Evolutionary conservation across 2,888 invertebrate genomes (phyloP).

Genomic region (Cheilosia vulpina): DNA sequence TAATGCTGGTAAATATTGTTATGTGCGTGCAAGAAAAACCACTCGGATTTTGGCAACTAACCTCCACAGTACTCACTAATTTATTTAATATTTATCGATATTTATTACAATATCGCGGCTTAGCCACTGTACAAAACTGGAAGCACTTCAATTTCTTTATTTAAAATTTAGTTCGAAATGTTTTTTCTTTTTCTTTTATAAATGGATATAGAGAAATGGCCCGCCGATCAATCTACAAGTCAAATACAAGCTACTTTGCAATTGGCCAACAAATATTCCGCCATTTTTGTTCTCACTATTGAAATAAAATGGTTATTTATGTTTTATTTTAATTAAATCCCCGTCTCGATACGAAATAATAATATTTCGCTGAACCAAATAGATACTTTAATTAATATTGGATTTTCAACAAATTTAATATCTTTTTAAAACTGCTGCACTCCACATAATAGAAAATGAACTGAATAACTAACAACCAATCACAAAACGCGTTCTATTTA

Average conservation of each 20-base stretch:
- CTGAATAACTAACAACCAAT: constrained; percentile 60
- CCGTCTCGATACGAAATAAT: not conserved
- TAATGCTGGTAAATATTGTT: not conserved
- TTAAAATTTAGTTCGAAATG: not conserved
- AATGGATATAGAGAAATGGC: constrained; percentile 36
- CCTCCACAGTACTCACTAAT: not conserved
- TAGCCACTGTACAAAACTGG: not conserved
- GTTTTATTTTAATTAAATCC: not conserved
- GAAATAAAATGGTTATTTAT: not conserved
- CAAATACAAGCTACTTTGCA: constrained; percentile 64
- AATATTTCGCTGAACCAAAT: constrained; percentile 1
- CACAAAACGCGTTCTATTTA: constrained; percentile 66
- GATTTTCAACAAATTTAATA: constrained; percentile 16
- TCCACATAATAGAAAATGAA: constrained; percentile 28
- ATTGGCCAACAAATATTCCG: constrained; percentile 52
- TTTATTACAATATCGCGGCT: not conserved
- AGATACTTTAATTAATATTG: constrained; percentile 8
- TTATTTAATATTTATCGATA: not conserved
- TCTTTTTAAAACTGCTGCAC: constrained; percentile 34
- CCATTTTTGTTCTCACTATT: constrained; percentile 48
- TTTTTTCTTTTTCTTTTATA: constrained; percentile 20
- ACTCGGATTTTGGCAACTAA: not conserved
- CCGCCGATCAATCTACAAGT: constrained; percentile 57
- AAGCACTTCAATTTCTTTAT: constrained; percentile 40
- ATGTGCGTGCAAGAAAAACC: not conserved